These are phyloP conservation scores for Hyperoplus immaculatus DNA, from an alignment of 2,797 vertebrate genomes.

Conservation along the genomic window DNA sequence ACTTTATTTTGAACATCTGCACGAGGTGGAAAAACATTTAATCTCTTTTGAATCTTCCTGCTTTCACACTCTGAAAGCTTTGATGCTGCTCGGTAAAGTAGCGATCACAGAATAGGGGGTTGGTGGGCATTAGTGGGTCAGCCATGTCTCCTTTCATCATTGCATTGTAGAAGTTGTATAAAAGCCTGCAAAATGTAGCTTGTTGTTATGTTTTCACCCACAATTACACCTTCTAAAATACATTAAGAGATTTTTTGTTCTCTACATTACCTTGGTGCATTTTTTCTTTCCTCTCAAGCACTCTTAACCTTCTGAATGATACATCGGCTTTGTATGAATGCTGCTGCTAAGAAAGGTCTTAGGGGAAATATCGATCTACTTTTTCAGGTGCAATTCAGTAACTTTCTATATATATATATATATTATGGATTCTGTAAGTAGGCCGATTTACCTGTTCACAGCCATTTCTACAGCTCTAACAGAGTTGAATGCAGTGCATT, in stretches of 20 bases:
- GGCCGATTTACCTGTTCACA: slow-evolving; percentile 1
- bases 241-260: slow-evolving; percentile 70
- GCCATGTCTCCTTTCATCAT: slow-evolving; percentile 79
- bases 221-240: slow-evolving; percentile 77
- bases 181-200: slow-evolving; percentile 73
- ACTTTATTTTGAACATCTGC: slow-evolving; percentile 85
- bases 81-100: slow-evolving; percentile 71
- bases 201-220: slow-evolving; percentile 74
- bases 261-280: slow-evolving; percentile 60
- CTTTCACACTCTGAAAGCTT: slow-evolving; percentile 75
- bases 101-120: slow-evolving; percentile 63
- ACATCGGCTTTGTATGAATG: slow-evolving; percentile 71
- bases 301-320: slow-evolving; percentile 74
- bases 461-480: background rate
- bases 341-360: slow-evolving; percentile 30
- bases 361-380: slow-evolving; percentile 31
- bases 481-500: background rate
- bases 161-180: slow-evolving; percentile 65
- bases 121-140: slow-evolving; percentile 59
- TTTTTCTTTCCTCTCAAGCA: slow-evolving; percentile 60
- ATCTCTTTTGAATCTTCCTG: slow-evolving; percentile 68
- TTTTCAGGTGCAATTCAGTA: slow-evolving; percentile 32
- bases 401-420: background rate
- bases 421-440: slow-evolving; percentile 1
- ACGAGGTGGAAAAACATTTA: slow-evolving; percentile 71